Evolutionary conservation across 1,140 invertebrate species (phyloP), one percentile per base, ranked within the genome.

Genomic region (Nixonia krombeini): DNA sequence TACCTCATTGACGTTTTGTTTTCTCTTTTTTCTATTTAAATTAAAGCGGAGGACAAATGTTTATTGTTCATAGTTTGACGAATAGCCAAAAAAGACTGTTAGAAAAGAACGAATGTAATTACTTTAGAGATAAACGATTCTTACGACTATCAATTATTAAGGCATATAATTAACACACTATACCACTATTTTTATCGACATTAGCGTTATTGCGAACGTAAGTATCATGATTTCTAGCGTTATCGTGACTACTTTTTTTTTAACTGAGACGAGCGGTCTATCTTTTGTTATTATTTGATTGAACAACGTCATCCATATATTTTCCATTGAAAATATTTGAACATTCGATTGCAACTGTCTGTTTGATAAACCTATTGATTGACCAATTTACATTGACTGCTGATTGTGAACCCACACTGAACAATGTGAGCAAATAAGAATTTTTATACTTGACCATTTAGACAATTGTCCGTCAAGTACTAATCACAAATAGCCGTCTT

Each of bases 71-170:
- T 81, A 78, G 74, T 58, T 79, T 45, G 73, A 80, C 72, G 61
- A 72, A 74, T 83, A 81, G 74, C 79, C 78, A 79, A 80, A 80
- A 78, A 81, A 82, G 79, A 82, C 80, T 82, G 80, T 80, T 80
- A 80, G n/a, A 42, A 73, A 81, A 82, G 67, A 70, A 76, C 47
- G 71, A 76, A 80, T 80, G 52, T 17, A 47, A 78, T 74, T 79
- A 74, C 37, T 69, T 64, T 79, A 79, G 73, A 71, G 62, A 79
- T 72, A 69, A 65, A 71, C 67, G 70, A 68, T 80, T 79, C 72
- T 74, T 74, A 79, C 62, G 64, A 74, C 66, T 37, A 65, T 71
- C 65, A 76, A 56, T 70, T 73, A 70, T 66, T 68, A n/a, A n/a
- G n/a, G 68, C 40, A 53, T 21, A 21, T 21, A 6, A 13, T 13